Evolutionary conservation across 2,888 invertebrate species (phyloP).

Genomic region (Formica aserva): DNA sequence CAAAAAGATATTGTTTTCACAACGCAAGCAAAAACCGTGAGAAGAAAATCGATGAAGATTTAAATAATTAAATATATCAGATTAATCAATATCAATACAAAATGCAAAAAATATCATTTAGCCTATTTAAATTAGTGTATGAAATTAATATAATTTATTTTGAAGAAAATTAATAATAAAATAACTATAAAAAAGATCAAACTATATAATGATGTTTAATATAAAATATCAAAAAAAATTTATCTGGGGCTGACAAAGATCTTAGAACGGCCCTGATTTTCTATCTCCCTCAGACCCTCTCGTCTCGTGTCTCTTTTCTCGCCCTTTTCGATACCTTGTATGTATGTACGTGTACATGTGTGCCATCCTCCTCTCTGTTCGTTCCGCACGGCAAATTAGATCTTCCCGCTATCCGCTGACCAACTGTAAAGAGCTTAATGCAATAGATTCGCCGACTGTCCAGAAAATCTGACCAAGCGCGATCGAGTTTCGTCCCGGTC

Average conservation of each 20-base stretch:
- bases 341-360: background rate
- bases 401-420: constrained; percentile 59
- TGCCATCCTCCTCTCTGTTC: background rate
- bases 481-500: constrained; percentile 25
- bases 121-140: background rate
- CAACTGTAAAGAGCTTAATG: constrained; percentile 67
- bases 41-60: background rate
- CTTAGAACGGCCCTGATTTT: background rate
- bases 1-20: background rate
- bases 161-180: background rate
- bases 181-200: background rate
- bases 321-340: constrained; percentile 7
- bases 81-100: background rate
- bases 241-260: background rate
- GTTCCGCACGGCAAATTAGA: constrained; percentile 59
- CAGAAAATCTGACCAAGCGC: constrained; percentile 58
- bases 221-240: background rate
- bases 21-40: background rate
- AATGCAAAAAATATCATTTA: background rate
- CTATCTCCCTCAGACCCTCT: constrained; percentile 3
- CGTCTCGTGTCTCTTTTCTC: constrained; percentile 1
- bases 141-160: background rate
- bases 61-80: background rate
- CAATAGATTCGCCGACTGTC: constrained; percentile 59
- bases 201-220: background rate